Evolutionary conservation across 2,797 vertebrate genomes (phyloP), one percentile per base, ranked within the genome.

Genomic region (Oreochromis mossambicus): DNA sequence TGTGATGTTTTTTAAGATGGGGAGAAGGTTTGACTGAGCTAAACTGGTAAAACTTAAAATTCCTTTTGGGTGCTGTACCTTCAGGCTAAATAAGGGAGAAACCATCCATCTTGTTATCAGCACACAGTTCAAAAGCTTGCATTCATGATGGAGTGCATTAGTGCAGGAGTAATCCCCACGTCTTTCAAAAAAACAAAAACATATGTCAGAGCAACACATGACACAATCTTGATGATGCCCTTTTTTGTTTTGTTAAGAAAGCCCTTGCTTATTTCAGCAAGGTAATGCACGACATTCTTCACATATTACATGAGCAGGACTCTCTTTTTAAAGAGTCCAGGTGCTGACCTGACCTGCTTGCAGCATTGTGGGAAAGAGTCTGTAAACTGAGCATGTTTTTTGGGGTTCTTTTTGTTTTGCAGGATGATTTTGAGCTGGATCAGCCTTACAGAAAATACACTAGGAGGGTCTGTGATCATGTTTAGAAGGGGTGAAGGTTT

Each of bases 391-490:
- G 19, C 17, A n/a, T 12, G 17, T 61, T 54, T 21, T 19, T 19
- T 9, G 8, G 8, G 34, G 1, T 1, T 8, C 9, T 5, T 8
- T 79, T 82, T 84, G 51, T 92, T 94, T 94, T 93, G 32, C 92
- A 93, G 94, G 91, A 89, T 79, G 52, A 76, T 87, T 92, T 78
- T 84, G 89, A 80, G 14, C 50, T 86, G 89, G 88, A 91, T 77
- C 91, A 94, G 76, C 91, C 93, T 1, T 93, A 93, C 86, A 82
- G 87, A 88, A 88, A 94, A 93, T 93, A 94, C 91, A 88, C 77
- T 83, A 83, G 94, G 84, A 92, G 77, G 93, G 94, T 95, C 94
- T 83, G 94, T 94, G 90, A 89, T 83, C 83, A 56, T 6, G 2
- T 80, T 77, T 48, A 70, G 82, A 17, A n/a, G 4, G 11, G 19